These are phyloP conservation scores for Gobius niger DNA, from an alignment of 2,113 vertebrate genomes.

Conservation along the genomic window DNA sequence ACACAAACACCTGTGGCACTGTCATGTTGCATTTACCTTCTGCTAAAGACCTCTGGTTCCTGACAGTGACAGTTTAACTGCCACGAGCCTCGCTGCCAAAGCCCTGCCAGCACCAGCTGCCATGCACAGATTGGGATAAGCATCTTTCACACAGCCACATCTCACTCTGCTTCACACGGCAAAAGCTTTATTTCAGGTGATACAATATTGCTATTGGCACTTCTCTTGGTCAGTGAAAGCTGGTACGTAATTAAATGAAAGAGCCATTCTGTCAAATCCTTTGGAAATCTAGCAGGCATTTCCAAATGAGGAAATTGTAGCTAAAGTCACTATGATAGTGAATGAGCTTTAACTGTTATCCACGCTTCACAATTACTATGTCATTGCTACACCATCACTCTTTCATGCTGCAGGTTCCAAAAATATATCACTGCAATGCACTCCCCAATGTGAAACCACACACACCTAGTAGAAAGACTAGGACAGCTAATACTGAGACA, in stretches of 20 bases:
- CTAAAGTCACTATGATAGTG: conserved; percentile 18
- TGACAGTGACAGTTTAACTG: conserved; percentile 74
- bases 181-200: conserved; percentile 12
- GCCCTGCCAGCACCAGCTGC: conserved; percentile 60
- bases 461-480: conserved; percentile 60
- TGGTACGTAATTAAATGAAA: conserved; percentile 28
- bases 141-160: conserved; percentile 50
- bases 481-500: conserved; percentile 66
- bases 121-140: conserved; percentile 52
- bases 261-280: conserved; percentile 49
- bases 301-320: conserved; percentile 48
- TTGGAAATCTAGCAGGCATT: conserved; percentile 41
- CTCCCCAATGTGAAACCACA: conserved; percentile 47
- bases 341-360: conserved; percentile 16
- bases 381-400: conserved; percentile 50
- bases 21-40: conserved; percentile 58
- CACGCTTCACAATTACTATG: conserved; percentile 48
- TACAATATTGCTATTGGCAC: neutral
- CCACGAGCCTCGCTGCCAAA: conserved; percentile 49
- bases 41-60: conserved; percentile 58
- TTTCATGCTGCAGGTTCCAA: conserved; percentile 32
- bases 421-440: conserved; percentile 43
- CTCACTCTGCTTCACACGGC: conserved; percentile 18
- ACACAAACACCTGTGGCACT: conserved; percentile 57
- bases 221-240: conserved; percentile 20